Conservation (phyloP, 1,140 invertebrate genomes). For the Phocides pigmalion region DNA sequence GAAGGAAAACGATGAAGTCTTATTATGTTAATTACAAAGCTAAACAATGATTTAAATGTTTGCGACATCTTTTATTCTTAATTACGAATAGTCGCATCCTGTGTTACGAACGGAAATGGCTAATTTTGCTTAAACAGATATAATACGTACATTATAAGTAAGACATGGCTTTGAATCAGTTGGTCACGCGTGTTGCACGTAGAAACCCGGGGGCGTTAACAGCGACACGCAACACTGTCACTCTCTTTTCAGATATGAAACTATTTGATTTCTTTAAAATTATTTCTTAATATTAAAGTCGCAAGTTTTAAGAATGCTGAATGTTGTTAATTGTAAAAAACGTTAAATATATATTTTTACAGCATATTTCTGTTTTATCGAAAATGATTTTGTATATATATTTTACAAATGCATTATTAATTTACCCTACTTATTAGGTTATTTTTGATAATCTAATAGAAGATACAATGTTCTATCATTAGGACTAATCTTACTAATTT, state of each 20-base stretch:
- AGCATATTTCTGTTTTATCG: no score
- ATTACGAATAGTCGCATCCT: constrained; percentile 44
- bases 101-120: constrained; percentile 42
- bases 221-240: constrained; percentile 59
- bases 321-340: no score
- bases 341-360: no score
- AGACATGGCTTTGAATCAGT: constrained; percentile 37
- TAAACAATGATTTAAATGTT: neutral
- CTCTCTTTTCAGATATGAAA: constrained; percentile 64
- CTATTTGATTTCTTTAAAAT: constrained; percentile 54
- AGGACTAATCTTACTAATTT: no score
- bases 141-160: constrained; percentile 29
- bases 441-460: no score
- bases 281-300: neutral
- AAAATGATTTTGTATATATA: no score
- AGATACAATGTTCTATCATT: no score
- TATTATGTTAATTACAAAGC: neutral
- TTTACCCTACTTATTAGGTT: no score
- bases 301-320: neutral
- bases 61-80: neutral
- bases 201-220: constrained; percentile 67
- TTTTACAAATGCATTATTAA: no score
- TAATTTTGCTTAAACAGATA: constrained; percentile 19
- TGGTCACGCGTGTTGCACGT: constrained; percentile 61
- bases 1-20: neutral